These are phyloP conservation scores for Scaptomyza tumidula DNA, from an alignment of 2,888 invertebrate genomes.

Conservation along the genomic window DNA sequence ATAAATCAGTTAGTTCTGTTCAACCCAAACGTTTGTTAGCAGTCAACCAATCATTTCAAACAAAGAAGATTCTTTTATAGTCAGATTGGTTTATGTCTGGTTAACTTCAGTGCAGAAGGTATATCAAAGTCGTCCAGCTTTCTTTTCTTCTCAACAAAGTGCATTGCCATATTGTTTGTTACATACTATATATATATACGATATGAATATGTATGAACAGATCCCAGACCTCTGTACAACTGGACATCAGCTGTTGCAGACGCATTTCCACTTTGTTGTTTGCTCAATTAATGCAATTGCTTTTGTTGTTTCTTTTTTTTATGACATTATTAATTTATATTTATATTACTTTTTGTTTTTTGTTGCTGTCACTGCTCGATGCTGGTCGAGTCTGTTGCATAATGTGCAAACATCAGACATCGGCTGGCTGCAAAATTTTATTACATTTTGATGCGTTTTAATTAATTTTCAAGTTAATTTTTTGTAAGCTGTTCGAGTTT, in stretches of 20 bases:
- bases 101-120: not conserved
- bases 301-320: constrained; percentile 50
- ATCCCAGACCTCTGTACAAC: constrained; percentile 5
- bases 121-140: not conserved
- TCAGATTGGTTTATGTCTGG: too few species aligned
- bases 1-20: too few species aligned
- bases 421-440: constrained; percentile 59
- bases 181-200: not conserved
- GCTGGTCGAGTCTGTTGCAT: constrained; percentile 46
- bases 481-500: constrained; percentile 30
- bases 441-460: constrained; percentile 79
- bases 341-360: constrained; percentile 68
- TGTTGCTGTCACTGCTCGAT: constrained; percentile 25
- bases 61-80: too few species aligned
- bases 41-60: too few species aligned
- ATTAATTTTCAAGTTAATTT: constrained; percentile 83
- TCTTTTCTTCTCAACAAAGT: constrained; percentile 27
- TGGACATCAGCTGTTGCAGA: constrained; percentile 52
- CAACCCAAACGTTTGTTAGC: not conserved
- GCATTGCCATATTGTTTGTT: constrained; percentile 58
- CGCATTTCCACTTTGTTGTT: constrained; percentile 78
- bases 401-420: constrained; percentile 45
- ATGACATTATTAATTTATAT: constrained; percentile 76
- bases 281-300: constrained; percentile 81
- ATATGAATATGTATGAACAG: constrained; percentile 41